Evolutionary conservation across 2,888 invertebrate species (phyloP).

Genomic region (Cephonodes hylas): DNA sequence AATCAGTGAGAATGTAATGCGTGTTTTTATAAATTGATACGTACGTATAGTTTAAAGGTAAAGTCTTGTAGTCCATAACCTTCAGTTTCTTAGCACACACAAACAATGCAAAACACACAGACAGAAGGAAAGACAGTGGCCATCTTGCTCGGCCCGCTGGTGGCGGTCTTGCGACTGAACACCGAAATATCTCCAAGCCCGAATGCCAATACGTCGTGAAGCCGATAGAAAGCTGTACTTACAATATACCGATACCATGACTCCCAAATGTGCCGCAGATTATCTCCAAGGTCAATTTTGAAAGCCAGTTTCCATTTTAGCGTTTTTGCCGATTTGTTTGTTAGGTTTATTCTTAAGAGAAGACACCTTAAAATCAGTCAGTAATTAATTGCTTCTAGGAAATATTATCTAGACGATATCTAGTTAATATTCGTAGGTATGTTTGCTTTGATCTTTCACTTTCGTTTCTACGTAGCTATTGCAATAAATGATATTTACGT

Average conservation of each 20-base stretch:
- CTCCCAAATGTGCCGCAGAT: constrained; percentile 46
- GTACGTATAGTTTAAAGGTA: constrained; percentile 1
- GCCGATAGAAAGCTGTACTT: constrained; percentile 58
- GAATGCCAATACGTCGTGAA: constrained; percentile 51
- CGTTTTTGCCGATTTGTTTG: neutral
- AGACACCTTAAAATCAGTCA: neutral
- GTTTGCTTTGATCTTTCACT: no score
- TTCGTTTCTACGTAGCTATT: no score
- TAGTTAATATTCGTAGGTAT: no score
- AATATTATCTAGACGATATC: no score
- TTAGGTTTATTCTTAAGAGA: neutral
- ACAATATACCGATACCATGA: constrained; percentile 38
- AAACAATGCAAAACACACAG: constrained; percentile 58
- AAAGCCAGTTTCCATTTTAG: neutral
- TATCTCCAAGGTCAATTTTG: neutral
- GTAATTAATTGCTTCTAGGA: no score
- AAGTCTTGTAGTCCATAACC: constrained; percentile 28
- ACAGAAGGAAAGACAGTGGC: constrained; percentile 69
- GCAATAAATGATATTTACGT: no score
- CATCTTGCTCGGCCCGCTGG: constrained; percentile 77
- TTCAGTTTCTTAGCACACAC: constrained; percentile 60
- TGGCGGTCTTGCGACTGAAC: constrained; percentile 56
- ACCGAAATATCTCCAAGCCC: constrained; percentile 33
- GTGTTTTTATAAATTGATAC: constrained; percentile 5
- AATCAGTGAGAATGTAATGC: neutral